These are phyloP conservation scores for Agelaius tricolor DNA, from an alignment of 2,113 vertebrate species.

Conservation along the genomic window DNA sequence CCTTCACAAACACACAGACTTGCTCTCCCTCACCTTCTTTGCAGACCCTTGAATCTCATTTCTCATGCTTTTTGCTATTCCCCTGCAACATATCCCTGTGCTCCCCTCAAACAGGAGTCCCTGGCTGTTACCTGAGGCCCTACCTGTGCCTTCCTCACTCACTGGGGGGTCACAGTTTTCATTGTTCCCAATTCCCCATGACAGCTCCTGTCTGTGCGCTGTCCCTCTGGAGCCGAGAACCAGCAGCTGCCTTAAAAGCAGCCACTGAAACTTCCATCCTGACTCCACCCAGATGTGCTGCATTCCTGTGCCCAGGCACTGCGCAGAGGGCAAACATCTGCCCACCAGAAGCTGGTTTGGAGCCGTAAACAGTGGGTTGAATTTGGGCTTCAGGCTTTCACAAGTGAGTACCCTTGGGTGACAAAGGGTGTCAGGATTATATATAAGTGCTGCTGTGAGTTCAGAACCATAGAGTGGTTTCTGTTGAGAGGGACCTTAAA, in stretches of 20 bases:
- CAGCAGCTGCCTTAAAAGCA: background rate
- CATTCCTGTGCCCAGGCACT: background rate
- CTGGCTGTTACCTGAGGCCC: background rate
- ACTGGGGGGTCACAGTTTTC: background rate
- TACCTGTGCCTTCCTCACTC: background rate
- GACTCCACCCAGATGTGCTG: background rate
- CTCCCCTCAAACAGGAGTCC: background rate
- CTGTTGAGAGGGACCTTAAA: background rate
- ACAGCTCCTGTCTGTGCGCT: background rate
- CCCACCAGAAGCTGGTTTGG: background rate
- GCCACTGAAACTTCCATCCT: background rate
- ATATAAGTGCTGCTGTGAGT: background rate
- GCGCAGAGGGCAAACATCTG: background rate
- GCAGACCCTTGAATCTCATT: background rate
- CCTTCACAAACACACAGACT: background rate
- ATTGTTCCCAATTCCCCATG: fast-evolving
- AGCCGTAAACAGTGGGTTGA: background rate
- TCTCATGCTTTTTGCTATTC: background rate
- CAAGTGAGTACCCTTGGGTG: background rate
- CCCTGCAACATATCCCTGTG: fast-evolving
- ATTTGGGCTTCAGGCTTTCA: background rate
- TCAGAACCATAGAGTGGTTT: background rate
- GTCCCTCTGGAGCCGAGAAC: background rate
- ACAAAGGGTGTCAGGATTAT: background rate
- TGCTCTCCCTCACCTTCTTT: background rate